Base-by-base conservation (phyloP, 2,888 invertebrate species). In the Hyposoter dolosus region DNA sequence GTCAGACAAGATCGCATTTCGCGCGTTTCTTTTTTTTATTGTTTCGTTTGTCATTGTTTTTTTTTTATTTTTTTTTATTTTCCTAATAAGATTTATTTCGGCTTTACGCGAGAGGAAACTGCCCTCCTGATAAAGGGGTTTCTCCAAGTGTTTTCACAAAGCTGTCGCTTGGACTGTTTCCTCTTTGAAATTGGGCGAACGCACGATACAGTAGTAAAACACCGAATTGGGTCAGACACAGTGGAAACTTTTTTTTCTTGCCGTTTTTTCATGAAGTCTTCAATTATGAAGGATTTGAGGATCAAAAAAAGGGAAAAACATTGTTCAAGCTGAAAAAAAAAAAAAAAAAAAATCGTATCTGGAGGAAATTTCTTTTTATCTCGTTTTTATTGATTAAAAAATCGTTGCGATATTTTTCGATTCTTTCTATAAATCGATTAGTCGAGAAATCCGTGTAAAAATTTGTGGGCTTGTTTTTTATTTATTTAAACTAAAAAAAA, bases 1-100 rank as follows among this genome's bases (percentile, higher is more conserved):
- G 53, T 77, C 77, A 65, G 77, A 71, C 77, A 28, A 40, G 43
- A 83, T 53, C n/a, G 50, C 60, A 82, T 63, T 71, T 45, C 12
- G n/a, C 45, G 50, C 53, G 28, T 32, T 32, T n/a, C 1, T 71
- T n/a, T 71, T 71, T n/a, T 43, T 60, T 60, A 1, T 23, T 63
- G 23, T 47, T 60, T 43, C 68, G n/a, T 43, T 19, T 12, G 10
- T 32, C 15, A n/a, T n/a, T n/a, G 10, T 53, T 32, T 32, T n/a
- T 19, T 0, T n/a, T 50, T 47, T 10, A 12, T 47, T 43, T 45
- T n/a, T 35, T 3, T 32, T 50, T 69, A 2, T 43, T 69, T 45
- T 45, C 12, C 7, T 9, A 47, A 50, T 35, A 9, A 23, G 50
- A 35, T 71, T 71, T 50, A 47, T 32, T 71, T 50, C 28, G 17